These are phyloP conservation scores for Leptinotarsa peninsularis DNA, from an alignment of 2,888 invertebrate genomes.

Conservation along the genomic window DNA sequence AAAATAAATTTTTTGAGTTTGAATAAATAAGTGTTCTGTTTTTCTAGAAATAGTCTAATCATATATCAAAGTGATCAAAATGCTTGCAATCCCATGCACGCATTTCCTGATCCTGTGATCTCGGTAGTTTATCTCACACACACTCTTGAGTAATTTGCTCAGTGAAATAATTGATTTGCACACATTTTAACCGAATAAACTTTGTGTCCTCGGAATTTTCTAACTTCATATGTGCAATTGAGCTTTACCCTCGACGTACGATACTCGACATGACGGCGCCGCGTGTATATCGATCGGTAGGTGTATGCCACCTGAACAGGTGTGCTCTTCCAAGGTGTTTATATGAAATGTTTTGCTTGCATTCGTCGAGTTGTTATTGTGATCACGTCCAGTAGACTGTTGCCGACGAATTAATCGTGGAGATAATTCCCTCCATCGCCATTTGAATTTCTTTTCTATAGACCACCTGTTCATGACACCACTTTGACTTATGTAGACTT, in stretches of 20 bases:
- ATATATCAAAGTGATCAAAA: no score
- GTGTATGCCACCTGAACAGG: constrained; percentile 50
- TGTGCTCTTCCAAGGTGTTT: constrained; percentile 49
- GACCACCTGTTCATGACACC: constrained; percentile 2
- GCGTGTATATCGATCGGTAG: constrained; percentile 48
- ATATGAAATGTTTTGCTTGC: constrained; percentile 29
- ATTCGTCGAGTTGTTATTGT: constrained; percentile 6
- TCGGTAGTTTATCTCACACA: no score
- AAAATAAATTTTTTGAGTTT: no score
- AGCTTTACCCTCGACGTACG: constrained; percentile 31
- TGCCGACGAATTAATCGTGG: constrained; percentile 14
- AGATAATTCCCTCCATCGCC: constrained; percentile 2
- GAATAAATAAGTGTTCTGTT: no score
- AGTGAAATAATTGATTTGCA: no score
- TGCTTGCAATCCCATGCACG: no score
- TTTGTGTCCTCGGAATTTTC: not conserved
- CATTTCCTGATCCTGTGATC: no score
- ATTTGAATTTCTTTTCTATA: constrained; percentile 10
- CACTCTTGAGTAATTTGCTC: no score
- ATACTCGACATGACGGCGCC: constrained; percentile 55
- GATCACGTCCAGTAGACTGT: constrained; percentile 13
- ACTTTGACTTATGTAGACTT: not conserved
- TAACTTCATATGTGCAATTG: constrained; percentile 31
- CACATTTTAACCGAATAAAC: not conserved
- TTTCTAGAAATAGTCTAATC: no score